These are phyloP conservation scores for Aramus guarauna DNA, from an alignment of 2,113 vertebrate species.

Conservation along the genomic window DNA sequence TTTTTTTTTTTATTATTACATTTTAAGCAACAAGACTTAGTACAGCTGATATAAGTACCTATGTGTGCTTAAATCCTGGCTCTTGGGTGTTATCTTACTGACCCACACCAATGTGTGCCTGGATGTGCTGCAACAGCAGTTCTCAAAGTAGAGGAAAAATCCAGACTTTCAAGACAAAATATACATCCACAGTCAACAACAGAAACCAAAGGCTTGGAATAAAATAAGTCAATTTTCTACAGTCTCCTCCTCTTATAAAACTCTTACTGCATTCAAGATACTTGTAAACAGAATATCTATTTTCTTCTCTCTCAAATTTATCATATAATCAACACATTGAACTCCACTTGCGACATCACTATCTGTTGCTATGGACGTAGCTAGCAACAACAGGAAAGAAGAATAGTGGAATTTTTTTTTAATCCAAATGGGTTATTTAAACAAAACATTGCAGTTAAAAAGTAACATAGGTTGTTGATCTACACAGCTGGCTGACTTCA, in stretches of 20 bases:
- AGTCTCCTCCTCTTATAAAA: neutral
- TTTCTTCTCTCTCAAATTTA: neutral
- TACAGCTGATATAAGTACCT: neutral
- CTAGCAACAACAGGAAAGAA: neutral
- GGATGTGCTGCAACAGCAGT: neutral
- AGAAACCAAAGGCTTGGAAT: neutral
- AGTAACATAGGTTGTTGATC: neutral
- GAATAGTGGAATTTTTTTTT: neutral
- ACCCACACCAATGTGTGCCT: neutral
- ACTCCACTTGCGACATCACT: neutral
- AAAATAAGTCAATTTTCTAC: neutral
- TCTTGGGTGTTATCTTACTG: neutral
- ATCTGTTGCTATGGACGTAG: constrained; percentile 25
- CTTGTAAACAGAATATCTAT: neutral
- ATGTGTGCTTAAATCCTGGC: neutral
- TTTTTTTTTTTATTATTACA: neutral
- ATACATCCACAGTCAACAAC: neutral
- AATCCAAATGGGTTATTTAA: constrained; percentile 28
- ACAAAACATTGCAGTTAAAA: constrained; percentile 12
- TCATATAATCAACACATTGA: neutral
- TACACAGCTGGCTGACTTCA: constrained; percentile 14
- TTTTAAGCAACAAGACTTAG: neutral
- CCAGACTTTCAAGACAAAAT: neutral
- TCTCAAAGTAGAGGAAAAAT: neutral
- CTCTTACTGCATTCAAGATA: neutral